Conservation (phyloP, 2,888 invertebrate genomes). For the Ennomos erosarius region DNA sequence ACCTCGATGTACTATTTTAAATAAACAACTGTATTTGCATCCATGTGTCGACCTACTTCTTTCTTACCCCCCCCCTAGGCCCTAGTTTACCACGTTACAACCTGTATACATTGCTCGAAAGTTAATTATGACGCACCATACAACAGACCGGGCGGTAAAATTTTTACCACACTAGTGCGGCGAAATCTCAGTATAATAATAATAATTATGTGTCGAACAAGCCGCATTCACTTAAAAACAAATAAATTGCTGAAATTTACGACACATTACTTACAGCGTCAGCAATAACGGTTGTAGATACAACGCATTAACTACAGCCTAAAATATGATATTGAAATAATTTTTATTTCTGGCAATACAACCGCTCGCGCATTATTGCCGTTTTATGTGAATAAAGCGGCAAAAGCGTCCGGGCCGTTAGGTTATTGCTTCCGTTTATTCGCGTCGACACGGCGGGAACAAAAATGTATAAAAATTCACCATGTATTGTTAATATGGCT, state of each 20-base stretch:
- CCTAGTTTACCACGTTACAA: no score
- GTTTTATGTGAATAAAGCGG: conserved; percentile 58
- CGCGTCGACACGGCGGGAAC: conserved; percentile 30
- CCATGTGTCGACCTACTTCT: no score
- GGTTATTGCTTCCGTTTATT: conserved; percentile 63
- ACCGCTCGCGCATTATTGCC: conserved; percentile 52
- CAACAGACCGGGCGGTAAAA: no score
- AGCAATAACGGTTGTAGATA: conserved; percentile 39
- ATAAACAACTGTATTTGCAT: no score
- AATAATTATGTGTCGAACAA: conserved; percentile 14
- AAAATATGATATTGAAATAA: conserved; percentile 50
- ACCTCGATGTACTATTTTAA: no score
- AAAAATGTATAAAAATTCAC: conserved; percentile 46
- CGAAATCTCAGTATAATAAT: no score
- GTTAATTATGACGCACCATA: no score
- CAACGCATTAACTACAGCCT: conserved; percentile 41
- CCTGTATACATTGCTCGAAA: no score
- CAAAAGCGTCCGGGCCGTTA: conserved; percentile 55
- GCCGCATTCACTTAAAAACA: conserved; percentile 39
- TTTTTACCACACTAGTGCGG: no score
- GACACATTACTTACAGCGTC: conserved; percentile 39
- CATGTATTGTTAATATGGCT: conserved; percentile 54
- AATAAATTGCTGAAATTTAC: conserved; percentile 37
- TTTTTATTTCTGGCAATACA: conserved; percentile 53
- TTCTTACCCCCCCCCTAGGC: no score